A percentile compares a stretch with the other conserved stretches of the same genome.
Evolutionary conservation across 2,797 vertebrate genomes (phyloP).

Genomic region (Pangasius mekongensis): DNA sequence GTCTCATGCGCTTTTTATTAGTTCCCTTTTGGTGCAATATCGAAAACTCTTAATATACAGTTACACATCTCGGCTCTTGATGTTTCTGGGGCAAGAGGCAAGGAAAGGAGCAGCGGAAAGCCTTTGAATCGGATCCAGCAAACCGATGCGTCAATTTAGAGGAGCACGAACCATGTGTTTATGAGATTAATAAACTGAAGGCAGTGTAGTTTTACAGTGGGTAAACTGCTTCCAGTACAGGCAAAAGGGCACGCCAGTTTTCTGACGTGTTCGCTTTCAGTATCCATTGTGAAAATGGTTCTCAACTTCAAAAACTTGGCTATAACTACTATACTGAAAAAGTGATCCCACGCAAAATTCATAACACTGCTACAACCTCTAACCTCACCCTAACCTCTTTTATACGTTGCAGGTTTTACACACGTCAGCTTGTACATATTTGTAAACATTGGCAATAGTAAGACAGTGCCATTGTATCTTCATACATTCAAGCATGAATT

Average conservation of each 20-base stretch:
- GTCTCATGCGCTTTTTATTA: conserved; percentile 80
- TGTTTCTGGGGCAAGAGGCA: conserved; percentile 70
- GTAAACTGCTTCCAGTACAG: conserved; percentile 54
- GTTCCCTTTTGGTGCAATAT: conserved; percentile 75
- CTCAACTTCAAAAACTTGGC: conserved; percentile 14
- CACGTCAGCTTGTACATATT: neutral
- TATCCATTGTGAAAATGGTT: conserved; percentile 1
- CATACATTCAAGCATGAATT: neutral
- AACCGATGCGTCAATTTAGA: conserved; percentile 69
- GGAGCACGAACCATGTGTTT: conserved; percentile 68
- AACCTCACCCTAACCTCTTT: neutral
- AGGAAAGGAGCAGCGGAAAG: conserved; percentile 61
- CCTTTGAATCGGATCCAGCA: conserved; percentile 67
- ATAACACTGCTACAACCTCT: neutral
- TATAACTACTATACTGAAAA: neutral
- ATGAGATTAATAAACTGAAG: conserved; percentile 69
- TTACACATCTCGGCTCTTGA: conserved; percentile 72
- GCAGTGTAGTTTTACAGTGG: conserved; percentile 56
- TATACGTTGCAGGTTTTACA: neutral
- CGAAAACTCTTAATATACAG: conserved; percentile 77
- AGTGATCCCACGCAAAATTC: neutral
- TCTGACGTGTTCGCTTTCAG: neutral
- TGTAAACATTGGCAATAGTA: neutral
- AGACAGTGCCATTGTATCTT: neutral
- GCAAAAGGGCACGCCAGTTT: conserved; percentile 48